These are phyloP conservation scores for Liopterus haemorrhoidalis DNA, from an alignment of 2,888 invertebrate genomes.

Conservation along the genomic window DNA sequence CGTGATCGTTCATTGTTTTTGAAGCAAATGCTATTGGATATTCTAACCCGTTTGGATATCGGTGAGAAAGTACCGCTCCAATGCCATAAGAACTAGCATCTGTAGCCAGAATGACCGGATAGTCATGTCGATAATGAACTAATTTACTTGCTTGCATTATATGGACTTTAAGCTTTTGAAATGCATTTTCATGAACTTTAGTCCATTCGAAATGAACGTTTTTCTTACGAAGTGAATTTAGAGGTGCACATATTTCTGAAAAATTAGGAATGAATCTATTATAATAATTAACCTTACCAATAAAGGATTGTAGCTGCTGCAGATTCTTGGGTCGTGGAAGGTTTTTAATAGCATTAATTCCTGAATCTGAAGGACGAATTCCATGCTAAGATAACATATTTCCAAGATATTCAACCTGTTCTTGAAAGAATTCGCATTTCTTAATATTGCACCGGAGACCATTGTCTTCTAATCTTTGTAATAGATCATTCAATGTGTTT, in stretches of 20 bases:
- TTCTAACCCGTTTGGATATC: constrained; percentile 6
- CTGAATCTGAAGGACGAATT: background rate
- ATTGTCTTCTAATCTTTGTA: constrained; percentile 21
- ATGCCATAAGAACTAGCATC: constrained; percentile 12
- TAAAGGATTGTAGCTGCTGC: background rate
- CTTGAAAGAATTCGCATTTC: background rate
- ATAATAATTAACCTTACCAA: constrained; percentile 8
- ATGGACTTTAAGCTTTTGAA: background rate
- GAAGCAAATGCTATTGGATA: constrained; percentile 16
- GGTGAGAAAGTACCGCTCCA: constrained; percentile 24
- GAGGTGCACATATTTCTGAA: background rate
- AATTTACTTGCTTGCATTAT: background rate
- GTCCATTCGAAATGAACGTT: background rate
- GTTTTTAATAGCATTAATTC: background rate
- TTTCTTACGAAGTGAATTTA: background rate
- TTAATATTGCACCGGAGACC: constrained; percentile 21
- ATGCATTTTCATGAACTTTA: background rate
- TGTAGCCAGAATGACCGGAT: background rate
- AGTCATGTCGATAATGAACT: background rate
- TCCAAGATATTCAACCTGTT: background rate
- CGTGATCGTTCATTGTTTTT: constrained; percentile 19
- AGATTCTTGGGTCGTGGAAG: constrained; percentile 1
- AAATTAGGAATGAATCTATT: constrained; percentile 2
- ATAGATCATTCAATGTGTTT: background rate
- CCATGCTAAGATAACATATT: constrained; percentile 1